Conservation (phyloP, 2,113 vertebrate genomes). For the Pyxicephalus adspersus region DNA sequence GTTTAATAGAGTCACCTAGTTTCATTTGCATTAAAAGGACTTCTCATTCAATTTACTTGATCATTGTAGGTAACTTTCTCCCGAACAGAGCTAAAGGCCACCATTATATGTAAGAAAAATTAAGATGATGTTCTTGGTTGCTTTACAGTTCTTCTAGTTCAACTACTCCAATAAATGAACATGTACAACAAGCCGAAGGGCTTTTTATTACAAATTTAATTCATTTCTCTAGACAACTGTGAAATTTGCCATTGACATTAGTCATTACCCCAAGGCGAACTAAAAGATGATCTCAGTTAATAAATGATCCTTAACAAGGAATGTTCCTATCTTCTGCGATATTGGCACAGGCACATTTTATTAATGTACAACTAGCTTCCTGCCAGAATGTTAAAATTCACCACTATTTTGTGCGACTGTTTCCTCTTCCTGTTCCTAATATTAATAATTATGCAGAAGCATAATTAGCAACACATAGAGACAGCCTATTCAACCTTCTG, state of each 20-base stretch:
- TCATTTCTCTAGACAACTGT: slow-evolving; percentile 99
- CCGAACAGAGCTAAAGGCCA: slow-evolving; percentile 93
- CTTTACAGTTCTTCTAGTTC: slow-evolving; percentile 91
- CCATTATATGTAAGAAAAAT: slow-evolving; percentile 86
- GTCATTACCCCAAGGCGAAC: slow-evolving; percentile 96
- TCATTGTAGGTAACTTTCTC: slow-evolving; percentile 79
- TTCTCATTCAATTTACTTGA: slow-evolving; percentile 81
- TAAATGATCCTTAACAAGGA: slow-evolving; percentile 99
- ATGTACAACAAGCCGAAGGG: slow-evolving; percentile 94
- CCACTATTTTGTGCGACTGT: slow-evolving; percentile 80
- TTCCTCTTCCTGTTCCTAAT: slow-evolving; percentile 87
- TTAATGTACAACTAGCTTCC: slow-evolving; percentile 80
- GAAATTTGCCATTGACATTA: slow-evolving; percentile 99
- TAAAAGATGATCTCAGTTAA: slow-evolving; percentile 98
- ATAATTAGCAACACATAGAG: slow-evolving; percentile 89
- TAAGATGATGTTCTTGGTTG: slow-evolving; percentile 83
- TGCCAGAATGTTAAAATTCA: slow-evolving; percentile 80
- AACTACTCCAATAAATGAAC: slow-evolving; percentile 91
- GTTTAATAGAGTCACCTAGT: slow-evolving; percentile 75
- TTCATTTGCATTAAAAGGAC: slow-evolving; percentile 81
- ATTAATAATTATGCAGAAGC: slow-evolving; percentile 90
- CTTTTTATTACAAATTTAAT: slow-evolving; percentile 98
- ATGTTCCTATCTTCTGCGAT: slow-evolving; percentile 82
- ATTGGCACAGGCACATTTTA: slow-evolving; percentile 90
- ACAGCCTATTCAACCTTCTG: slow-evolving; percentile 82